Conservation (phyloP, 2,797 vertebrate genomes). For the Macropus fuliginosus region DNA sequence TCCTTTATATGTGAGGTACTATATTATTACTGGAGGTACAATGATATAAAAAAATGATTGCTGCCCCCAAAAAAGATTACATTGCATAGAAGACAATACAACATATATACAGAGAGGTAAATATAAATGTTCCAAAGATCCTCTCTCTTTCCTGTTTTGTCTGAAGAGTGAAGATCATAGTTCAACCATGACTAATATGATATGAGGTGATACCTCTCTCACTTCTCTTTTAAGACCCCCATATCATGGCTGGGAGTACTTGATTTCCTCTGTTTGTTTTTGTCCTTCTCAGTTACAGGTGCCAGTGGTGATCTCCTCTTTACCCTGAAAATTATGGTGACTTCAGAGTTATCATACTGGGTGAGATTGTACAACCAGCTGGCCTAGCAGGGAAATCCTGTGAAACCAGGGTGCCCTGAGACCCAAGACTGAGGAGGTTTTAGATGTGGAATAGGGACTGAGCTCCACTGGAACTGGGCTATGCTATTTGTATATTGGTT, state of each 20-base stretch:
- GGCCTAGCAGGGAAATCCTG: too few relatives aligned
- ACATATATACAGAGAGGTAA: background rate
- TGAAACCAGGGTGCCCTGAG: too few relatives aligned
- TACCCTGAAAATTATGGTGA: background rate
- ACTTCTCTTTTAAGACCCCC: background rate
- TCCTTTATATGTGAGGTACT: background rate
- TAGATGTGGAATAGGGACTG: too few relatives aligned
- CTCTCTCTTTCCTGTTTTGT: background rate
- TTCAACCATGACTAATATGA: background rate
- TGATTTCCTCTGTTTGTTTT: background rate
- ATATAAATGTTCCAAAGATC: background rate
- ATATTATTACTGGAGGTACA: background rate
- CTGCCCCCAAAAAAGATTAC: background rate
- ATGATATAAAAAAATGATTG: background rate
- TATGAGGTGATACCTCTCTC: background rate
- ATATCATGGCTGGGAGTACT: background rate
- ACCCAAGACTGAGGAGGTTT: too few relatives aligned
- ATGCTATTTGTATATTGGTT: too few relatives aligned
- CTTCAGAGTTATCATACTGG: background rate
- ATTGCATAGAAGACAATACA: background rate
- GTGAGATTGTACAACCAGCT: background rate
- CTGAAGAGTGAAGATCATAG: background rate
- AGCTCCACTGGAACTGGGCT: too few relatives aligned
- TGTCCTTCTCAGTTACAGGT: background rate
- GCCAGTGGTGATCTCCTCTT: background rate